Conservation (phyloP, 2,113 vertebrate genomes). For the Orcinus orca region DNA sequence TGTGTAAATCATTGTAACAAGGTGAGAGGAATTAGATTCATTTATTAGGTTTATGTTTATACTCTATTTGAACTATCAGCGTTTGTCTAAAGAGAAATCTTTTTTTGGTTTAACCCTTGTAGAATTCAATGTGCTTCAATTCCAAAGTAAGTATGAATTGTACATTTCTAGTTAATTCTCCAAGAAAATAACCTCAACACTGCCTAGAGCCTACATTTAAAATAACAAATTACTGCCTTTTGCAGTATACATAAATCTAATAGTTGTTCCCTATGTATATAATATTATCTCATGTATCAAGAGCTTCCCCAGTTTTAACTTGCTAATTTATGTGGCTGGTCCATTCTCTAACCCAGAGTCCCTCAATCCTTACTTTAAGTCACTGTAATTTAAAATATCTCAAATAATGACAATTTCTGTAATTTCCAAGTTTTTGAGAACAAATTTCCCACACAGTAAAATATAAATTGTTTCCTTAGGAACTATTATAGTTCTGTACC, state of each 20-base stretch:
- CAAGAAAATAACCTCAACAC: background rate
- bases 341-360: background rate
- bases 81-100: background rate
- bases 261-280: background rate
- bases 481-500: background rate
- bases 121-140: conserved; percentile 3
- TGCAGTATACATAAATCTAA: background rate
- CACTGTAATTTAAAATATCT: conserved; percentile 28
- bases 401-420: background rate
- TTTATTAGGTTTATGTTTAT: background rate
- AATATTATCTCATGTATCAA: background rate
- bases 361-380: background rate
- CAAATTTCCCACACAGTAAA: background rate
- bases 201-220: background rate
- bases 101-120: conserved; percentile 13
- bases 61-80: background rate
- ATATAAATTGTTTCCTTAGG: background rate
- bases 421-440: conserved; percentile 34
- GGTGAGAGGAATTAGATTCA: background rate
- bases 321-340: background rate
- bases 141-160: background rate
- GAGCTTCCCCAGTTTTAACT: background rate
- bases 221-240: conserved; percentile 9
- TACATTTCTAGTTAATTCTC: conserved; percentile 12
- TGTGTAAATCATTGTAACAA: background rate